phyloP scores from a whole-genome alignment of 2,888 invertebrate genomes.

The Parochlus steinenii region DNA sequence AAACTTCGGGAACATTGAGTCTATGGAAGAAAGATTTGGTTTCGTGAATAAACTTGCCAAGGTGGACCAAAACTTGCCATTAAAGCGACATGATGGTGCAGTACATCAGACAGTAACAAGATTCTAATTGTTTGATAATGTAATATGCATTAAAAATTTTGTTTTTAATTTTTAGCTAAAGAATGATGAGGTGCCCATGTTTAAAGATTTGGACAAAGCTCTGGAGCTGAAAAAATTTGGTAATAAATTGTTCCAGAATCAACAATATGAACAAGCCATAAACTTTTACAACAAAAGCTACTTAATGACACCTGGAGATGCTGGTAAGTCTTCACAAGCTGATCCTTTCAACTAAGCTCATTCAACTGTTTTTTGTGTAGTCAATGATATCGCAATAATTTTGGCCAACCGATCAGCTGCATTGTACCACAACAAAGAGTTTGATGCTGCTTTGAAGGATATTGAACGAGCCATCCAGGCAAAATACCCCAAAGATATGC shows the following conservation, averaged over 20 bases:
- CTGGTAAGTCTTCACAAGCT: constrained; percentile 36
- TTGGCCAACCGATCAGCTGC: constrained; percentile 70
- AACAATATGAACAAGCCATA: constrained; percentile 50
- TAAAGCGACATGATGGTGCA: constrained; percentile 30
- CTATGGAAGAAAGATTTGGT: constrained; percentile 46
- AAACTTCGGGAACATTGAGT: constrained; percentile 42
- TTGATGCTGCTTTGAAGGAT: constrained; percentile 50
- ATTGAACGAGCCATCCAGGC: constrained; percentile 46
- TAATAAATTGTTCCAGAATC: constrained; percentile 52
- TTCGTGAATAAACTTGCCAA: constrained; percentile 36
- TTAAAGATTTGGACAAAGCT: constrained; percentile 39
- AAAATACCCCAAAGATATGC: constrained; percentile 52
- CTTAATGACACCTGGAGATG: constrained; percentile 44
- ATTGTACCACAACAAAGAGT: constrained; percentile 52
- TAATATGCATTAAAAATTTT: constrained; percentile 17
- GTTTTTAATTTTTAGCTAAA: constrained; percentile 24
- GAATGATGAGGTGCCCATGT: constrained; percentile 29
- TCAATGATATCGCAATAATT: constrained; percentile 45
- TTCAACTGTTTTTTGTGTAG: constrained; percentile 24
- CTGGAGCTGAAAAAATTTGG: constrained; percentile 51
- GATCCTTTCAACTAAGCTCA: constrained; percentile 1
- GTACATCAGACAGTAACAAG: constrained; percentile 14
- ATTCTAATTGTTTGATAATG: constrained; percentile 10
- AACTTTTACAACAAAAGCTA: constrained; percentile 53
- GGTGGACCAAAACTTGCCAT: constrained; percentile 34